Conservation (phyloP, 2,113 vertebrate species). For the Hippolais icterina region DNA sequence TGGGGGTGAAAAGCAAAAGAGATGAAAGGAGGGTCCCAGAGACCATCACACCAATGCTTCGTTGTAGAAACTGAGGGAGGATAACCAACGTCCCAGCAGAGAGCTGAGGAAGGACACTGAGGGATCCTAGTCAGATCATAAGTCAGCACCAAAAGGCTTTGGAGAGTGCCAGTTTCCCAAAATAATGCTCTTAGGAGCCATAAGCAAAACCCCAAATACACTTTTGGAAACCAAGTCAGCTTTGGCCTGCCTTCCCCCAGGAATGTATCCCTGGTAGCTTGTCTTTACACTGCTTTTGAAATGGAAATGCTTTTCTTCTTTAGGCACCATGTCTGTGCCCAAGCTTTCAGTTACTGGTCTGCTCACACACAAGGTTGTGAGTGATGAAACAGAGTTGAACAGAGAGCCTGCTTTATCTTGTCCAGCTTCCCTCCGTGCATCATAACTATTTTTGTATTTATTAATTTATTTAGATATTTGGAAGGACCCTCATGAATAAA, state of each 20-base stretch:
- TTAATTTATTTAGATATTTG: not conserved
- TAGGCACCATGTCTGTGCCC: too few species aligned
- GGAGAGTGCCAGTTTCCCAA: not conserved
- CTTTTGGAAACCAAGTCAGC: not conserved
- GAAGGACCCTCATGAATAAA: not conserved
- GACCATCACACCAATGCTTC: not conserved
- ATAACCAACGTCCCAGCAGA: rapidly evolving
- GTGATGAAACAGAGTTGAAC: not conserved
- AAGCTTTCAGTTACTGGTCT: not conserved
- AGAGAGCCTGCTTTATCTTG: not conserved
- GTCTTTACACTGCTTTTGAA: not conserved
- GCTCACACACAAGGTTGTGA: not conserved
- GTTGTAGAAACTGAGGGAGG: rapidly evolving
- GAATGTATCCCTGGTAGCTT: not conserved
- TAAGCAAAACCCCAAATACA: not conserved
- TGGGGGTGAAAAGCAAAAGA: not conserved
- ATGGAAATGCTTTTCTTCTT: not conserved
- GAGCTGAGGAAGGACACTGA: not conserved
- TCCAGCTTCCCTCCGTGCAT: not conserved
- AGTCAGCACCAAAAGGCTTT: not conserved
- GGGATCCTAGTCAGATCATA: not conserved
- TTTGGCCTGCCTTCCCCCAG: not conserved
- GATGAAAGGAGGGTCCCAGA: not conserved
- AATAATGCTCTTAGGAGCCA: not conserved
- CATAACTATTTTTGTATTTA: not conserved